Evolutionary conservation across 1,140 invertebrate species (phyloP), one percentile per base, ranked within the genome.

Genomic region (Diachasmimorpha longicaudata): DNA sequence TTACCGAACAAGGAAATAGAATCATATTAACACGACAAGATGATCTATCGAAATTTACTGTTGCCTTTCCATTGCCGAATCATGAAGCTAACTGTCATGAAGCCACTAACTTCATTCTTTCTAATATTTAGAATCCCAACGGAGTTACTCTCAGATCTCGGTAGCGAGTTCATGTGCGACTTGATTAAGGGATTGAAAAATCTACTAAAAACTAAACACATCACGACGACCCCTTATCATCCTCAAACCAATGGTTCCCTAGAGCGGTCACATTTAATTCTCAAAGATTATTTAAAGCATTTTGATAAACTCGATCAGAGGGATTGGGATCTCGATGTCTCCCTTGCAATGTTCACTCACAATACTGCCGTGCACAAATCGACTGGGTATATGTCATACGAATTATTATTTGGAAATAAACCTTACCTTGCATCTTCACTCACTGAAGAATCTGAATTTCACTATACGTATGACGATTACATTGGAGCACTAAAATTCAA

Each of bases 261-360:
- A 37, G 37, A 48, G 14, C 6, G 46, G 14, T 71, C 69, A 11
- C 76, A 82, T 77, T n/a, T 39, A 52, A 78, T 77, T 19, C 55
- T 84, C 31, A 42, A n/a, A 6, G 79, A 80, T 23, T 82, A 81
- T 70, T 79, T 82, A 66, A 78, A 67, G 63, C 75, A 80, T 72
- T 85, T 81, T 55, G 71, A 77, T 9, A 58, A 79, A 10, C 55
- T 78, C 9, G 80, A 72, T 55, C 70, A 84, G 39, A 70, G 31
- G 9, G 78, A 87, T 76, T 90, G 86, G 87, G 82, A 87, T 63
- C 25, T 78, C n/a, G 81, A 75, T 68, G 16, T 86, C 1, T 78
- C 75, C 9, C 77, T 72, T 58, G 79, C 81, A 11, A 48, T 48
- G 46, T 48, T 48, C 46, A 48, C 6, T 14, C 46, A 48, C n/a